phyloP scores from a whole-genome alignment of 1,140 invertebrate genomes.

The Fopius arisanus region DNA sequence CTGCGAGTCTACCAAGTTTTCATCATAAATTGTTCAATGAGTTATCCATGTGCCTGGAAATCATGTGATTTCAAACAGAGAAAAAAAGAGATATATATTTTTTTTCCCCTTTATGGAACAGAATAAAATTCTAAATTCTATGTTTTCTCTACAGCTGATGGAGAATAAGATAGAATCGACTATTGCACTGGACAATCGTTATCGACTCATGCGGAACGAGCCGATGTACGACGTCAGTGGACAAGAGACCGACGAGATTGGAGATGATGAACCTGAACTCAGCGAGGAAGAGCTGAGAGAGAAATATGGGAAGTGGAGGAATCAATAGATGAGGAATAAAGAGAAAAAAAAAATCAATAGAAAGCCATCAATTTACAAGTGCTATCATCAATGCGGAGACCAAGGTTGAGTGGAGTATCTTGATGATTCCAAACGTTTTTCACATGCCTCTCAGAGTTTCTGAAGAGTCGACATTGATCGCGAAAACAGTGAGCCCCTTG shows the following conservation, averaged over 20 bases:
- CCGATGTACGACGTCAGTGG: slow-evolving; percentile 54
- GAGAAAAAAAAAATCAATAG: background rate
- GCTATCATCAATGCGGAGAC: background rate
- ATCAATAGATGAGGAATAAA: background rate
- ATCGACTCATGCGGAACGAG: slow-evolving; percentile 55
- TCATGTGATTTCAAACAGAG: background rate
- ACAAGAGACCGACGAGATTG: slow-evolving; percentile 46
- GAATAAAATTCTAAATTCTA: background rate
- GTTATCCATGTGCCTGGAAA: background rate
- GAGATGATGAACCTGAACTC: slow-evolving; percentile 32
- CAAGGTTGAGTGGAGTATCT: background rate
- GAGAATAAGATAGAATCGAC: slow-evolving; percentile 41
- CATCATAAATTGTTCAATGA: slow-evolving; percentile 19
- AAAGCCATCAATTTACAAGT: background rate
- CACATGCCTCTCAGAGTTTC: background rate
- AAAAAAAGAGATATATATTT: background rate
- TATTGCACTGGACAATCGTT: slow-evolving; percentile 59
- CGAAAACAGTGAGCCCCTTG: background rate
- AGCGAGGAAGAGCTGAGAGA: background rate
- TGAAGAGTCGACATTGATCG: background rate
- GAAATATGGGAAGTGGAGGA: background rate
- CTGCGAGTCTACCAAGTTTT: slow-evolving; percentile 1
- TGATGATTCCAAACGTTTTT: background rate
- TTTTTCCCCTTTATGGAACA: background rate
- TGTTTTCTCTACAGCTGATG: slow-evolving; percentile 44